phyloP scores from a whole-genome alignment of 2,888 invertebrate genomes.

The Corythucha ciliata region DNA sequence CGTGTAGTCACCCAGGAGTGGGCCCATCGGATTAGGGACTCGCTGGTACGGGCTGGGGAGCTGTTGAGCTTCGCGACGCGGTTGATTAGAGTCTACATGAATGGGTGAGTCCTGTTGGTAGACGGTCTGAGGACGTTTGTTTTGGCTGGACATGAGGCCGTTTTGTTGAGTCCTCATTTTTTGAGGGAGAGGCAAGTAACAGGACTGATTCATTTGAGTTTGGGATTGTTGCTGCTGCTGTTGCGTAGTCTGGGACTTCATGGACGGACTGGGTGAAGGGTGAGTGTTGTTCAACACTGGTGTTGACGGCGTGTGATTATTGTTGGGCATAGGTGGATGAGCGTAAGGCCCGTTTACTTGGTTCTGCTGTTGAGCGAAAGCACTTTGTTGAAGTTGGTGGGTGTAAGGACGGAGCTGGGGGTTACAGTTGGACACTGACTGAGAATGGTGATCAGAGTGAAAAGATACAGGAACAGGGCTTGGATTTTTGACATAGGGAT shows the following conservation, averaged over 20 bases:
- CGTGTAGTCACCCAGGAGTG: constrained; percentile 38
- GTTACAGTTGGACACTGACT: constrained; percentile 18
- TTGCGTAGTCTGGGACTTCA: constrained; percentile 26
- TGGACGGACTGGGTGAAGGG: constrained; percentile 28
- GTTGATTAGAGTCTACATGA: constrained; percentile 32
- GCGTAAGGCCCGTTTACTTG: constrained; percentile 13
- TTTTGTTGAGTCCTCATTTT: constrained; percentile 23
- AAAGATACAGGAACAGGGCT: constrained; percentile 22
- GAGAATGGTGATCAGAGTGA: constrained; percentile 14
- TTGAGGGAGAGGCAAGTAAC: constrained; percentile 29
- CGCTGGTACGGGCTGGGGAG: constrained; percentile 33
- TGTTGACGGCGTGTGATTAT: constrained; percentile 10
- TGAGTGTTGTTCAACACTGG: constrained; percentile 12
- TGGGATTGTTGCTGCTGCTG: constrained; percentile 4
- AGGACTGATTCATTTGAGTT: constrained; percentile 19
- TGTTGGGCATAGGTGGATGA: constrained; percentile 18
- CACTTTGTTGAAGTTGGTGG: constrained; percentile 23
- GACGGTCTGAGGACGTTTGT: constrained; percentile 31
- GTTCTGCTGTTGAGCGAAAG: constrained; percentile 20
- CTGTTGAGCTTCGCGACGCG: constrained; percentile 20
- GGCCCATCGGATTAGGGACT: constrained; percentile 35
- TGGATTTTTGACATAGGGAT: constrained; percentile 16
- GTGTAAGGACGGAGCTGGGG: constrained; percentile 21
- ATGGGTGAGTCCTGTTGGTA: constrained; percentile 33
- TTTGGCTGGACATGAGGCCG: constrained; percentile 17